Evolutionary conservation across 2,888 invertebrate species (phyloP).

Genomic region (Cataglyphis altisquamis): DNA sequence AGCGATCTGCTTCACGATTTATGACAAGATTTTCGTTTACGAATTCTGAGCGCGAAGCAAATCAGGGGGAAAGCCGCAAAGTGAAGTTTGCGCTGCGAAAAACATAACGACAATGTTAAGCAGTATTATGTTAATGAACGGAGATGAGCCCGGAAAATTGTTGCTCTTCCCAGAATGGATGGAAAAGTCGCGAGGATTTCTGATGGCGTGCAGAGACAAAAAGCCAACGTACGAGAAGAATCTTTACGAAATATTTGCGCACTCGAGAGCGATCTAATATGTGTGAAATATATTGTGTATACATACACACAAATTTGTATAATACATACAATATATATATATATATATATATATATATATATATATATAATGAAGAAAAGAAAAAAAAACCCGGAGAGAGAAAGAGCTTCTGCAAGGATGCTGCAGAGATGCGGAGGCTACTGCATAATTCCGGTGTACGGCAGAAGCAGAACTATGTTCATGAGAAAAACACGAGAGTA

Average conservation of each 20-base stretch:
- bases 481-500: slow-evolving; percentile 72
- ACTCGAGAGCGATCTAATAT: slow-evolving; percentile 12
- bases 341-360: too few relatives aligned
- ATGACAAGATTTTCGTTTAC: neutral
- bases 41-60: neutral
- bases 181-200: slow-evolving; percentile 29
- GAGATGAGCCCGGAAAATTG: slow-evolving; percentile 31
- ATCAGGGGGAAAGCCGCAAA: neutral
- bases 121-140: slow-evolving; percentile 13
- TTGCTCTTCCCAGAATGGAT: slow-evolving; percentile 3
- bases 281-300: neutral
- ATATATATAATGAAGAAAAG: neutral
- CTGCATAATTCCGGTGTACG: slow-evolving; percentile 60
- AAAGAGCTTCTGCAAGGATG: slow-evolving; percentile 18
- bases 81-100: neutral
- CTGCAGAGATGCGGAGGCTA: slow-evolving; percentile 45
- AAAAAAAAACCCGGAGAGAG: slow-evolving; percentile 22
- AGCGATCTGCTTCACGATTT: slow-evolving; percentile 43
- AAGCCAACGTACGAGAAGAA: neutral
- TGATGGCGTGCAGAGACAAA: slow-evolving; percentile 3
- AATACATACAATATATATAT: too few relatives aligned
- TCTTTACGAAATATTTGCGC: slow-evolving; percentile 1
- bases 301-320: too few relatives aligned
- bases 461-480: slow-evolving; percentile 69
- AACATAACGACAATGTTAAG: neutral